Conservation (phyloP, 2,797 vertebrate genomes). For the Ceryle rudis region DNA sequence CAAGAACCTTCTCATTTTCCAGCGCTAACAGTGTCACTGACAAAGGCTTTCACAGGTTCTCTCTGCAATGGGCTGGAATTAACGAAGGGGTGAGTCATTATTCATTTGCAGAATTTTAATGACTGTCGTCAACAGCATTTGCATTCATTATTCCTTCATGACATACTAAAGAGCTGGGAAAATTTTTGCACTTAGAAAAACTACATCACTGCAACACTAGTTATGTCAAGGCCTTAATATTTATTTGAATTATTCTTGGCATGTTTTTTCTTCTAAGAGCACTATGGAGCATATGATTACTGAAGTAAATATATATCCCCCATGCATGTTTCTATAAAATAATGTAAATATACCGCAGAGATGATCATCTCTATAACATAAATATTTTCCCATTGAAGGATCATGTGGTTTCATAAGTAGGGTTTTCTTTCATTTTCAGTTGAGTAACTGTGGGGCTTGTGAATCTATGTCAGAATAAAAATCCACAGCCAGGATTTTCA, state of each 20-base stretch:
- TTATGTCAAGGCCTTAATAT: slow-evolving; percentile 47
- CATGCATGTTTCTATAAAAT: slow-evolving; percentile 1
- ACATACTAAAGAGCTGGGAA: slow-evolving; percentile 25
- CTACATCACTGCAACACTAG: not conserved
- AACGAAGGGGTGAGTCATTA: slow-evolving; percentile 72
- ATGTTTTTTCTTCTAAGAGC: not conserved
- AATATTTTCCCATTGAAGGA: slow-evolving; percentile 2
- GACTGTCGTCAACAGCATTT: slow-evolving; percentile 71
- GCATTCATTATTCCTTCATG: slow-evolving; percentile 65
- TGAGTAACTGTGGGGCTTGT: not conserved
- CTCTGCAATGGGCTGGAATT: slow-evolving; percentile 72
- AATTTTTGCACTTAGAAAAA: slow-evolving; percentile 35
- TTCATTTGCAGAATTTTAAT: slow-evolving; percentile 65
- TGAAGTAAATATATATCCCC: slow-evolving; percentile 6
- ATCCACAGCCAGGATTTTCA: not conserved
- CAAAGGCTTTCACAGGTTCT: slow-evolving; percentile 72
- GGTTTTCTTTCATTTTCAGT: not conserved
- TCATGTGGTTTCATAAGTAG: not conserved
- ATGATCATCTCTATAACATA: not conserved
- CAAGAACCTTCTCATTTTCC: slow-evolving; percentile 30
- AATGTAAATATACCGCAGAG: slow-evolving; percentile 7
- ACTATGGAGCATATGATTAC: slow-evolving; percentile 12
- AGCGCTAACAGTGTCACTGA: slow-evolving; percentile 43
- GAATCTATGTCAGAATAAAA: not conserved
- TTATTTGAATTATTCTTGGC: slow-evolving; percentile 41